phyloP scores from a whole-genome alignment of 2,888 invertebrate species.

The Halictus quadricinctus region DNA sequence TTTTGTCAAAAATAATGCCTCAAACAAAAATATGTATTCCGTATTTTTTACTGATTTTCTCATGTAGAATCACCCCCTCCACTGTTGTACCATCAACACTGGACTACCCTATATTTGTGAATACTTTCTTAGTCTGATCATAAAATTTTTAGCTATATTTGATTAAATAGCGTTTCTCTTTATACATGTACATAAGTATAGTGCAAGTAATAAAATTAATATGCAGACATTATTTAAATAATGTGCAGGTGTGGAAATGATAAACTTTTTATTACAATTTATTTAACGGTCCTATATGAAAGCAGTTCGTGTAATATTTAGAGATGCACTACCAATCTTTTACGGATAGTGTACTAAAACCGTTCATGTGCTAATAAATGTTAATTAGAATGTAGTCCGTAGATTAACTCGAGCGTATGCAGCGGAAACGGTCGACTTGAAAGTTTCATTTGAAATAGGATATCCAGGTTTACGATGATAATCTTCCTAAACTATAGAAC shows the following conservation, averaged over 20 bases:
- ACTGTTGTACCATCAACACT: too few relatives aligned
- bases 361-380: constrained; percentile 26
- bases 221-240: neutral
- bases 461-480: constrained; percentile 36
- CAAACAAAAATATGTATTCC: too few relatives aligned
- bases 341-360: neutral
- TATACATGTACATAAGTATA: too few relatives aligned
- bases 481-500: constrained; percentile 28
- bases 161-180: too few relatives aligned
- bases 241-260: neutral
- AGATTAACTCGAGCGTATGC: neutral
- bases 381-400: neutral
- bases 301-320: neutral
- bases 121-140: too few relatives aligned
- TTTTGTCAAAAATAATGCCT: too few relatives aligned
- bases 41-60: too few relatives aligned
- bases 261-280: neutral
- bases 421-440: constrained; percentile 11
- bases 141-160: too few relatives aligned
- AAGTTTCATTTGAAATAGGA: constrained; percentile 35
- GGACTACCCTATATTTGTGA: too few relatives aligned
- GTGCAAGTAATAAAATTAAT: too few relatives aligned
- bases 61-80: too few relatives aligned
- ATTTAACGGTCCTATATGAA: neutral
- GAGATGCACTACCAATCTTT: neutral